Evolutionary conservation across 2,888 invertebrate genomes (phyloP), one percentile per base, ranked within the genome.

Genomic region (Pyrgus malvae): DNA sequence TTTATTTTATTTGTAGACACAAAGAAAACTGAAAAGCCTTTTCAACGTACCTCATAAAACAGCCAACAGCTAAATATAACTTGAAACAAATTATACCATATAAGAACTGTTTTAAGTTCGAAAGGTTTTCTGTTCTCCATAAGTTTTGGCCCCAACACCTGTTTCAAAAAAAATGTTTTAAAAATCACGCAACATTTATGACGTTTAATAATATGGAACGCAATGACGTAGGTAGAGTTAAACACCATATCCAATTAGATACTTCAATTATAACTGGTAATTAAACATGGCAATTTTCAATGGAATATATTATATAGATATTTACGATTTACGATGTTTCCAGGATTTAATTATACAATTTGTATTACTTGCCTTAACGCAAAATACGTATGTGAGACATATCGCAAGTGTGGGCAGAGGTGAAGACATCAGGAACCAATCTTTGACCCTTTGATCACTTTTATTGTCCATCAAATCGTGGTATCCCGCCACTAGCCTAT

Each of bases 101-200:
- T 93, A 68, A 98, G 91, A 21, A 95, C 82, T 65, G 91, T 91
- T 62, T 94, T 93, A 45, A 98, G 87, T 67, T 96, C 92, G 66
- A 94, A 94, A 0, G 98, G 95, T 85, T 96, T 94, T 74, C 97
- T 92, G 80, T 96, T 94, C 74, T 94, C 94, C 98, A 98, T 98
- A 21, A 96, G 74, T 70, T 92, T 93, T 27, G 97, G 97, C 1
- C 97, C 97, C 57, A 94, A 69, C 54, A 93, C 91, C 93, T 93
- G 78, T 35, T 74, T 76, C 60, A 53, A 64, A 64, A 46, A 40
- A 40, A 21, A 23, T 12, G 7, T 38, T 8, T 21, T 8, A 40
- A 12, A 21, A 40, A 23, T 21, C 21, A 19, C 9, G 6, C 6
- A n/a, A n/a, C n/a, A n/a, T n/a, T n/a, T n/a, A n/a, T n/a, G n/a